Evolutionary conservation across 1,140 invertebrate species (phyloP), one percentile per base, ranked within the genome.

Genomic region (Drosophila trapezifrons): DNA sequence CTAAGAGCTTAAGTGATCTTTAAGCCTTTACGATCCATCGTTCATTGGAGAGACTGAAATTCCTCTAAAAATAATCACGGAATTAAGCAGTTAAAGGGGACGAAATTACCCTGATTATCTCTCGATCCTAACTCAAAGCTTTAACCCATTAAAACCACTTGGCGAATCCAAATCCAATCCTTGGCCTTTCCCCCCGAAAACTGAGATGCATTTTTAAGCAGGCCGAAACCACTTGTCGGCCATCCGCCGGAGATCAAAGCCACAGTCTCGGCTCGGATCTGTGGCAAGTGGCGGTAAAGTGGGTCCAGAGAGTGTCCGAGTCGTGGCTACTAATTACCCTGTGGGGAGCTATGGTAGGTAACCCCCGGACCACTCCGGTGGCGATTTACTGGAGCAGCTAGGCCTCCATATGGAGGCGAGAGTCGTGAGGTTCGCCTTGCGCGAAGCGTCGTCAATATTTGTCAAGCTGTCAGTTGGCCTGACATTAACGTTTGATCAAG

Each of bases 401-500:
- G 18, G 49, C 47, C 46, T 70, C n/a, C 60, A 57, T 46, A 49
- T 52, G 38, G 77, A 57, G 46, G n/a, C 70, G 60, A 85, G 60
- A 85, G 77, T 85, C 81, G 81, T 85, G 81, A 84, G 81, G 65
- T 60, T 43, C 81, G 73, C 67, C 80, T 89, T 76, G 83, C 63
- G 79, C 84, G 80, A 80, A 75, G 83, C 84, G 83, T 87, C 83
- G 84, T 89, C 84, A 89, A 89, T 89, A 89, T 89, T 89, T 89
- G 84, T 89, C 84, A 89, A 89, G 78, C 77, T 90, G 84, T 89
- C 84, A 89, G 82, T 90, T 83, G 85, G 62, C 42, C 72, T 90
- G 84, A 89, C 84, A 89, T 89, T 89, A 85, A 80, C 85, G 84
- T 84, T 89, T 89, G 84, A 89, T 89, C 84, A 89, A 89, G 85